Evolutionary conservation across 2,113 vertebrate genomes (phyloP), one percentile per base, ranked within the genome.

Genomic region (Corythoichthys haematopterus): DNA sequence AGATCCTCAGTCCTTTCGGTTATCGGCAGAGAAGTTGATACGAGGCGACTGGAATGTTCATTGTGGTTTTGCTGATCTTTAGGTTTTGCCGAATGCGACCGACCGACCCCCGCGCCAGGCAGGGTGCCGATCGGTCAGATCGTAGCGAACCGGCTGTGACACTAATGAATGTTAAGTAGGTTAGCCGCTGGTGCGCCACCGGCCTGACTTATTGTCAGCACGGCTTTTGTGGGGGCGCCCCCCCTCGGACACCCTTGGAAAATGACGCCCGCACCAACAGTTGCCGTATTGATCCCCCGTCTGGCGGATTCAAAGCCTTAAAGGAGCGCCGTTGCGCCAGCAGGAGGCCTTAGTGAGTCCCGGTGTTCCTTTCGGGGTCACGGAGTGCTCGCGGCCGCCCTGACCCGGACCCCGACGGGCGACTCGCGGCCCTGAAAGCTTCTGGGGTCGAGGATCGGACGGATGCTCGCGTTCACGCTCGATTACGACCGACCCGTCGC

Each of bases 281-380:
- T 90, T 82, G 77, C 93, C 94, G 94, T 95, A 97, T 96, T 95
- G 95, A 92, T 95, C 91, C 90, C 88, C 90, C 92, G 93, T 92
- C 93, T 91, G 89, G 93, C 93, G 96, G 94, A 95, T 97, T 97
- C 5, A 94, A 94, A 93, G 92, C 88, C 92, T 92, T 95, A 95
- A 95, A 85, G 86, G 79, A 85, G 73, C 84, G 86, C 93, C 90
- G 83, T 93, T 89, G 84, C 90, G 87, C 84, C 93, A 91, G 93
- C 89, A 83, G 94, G 94, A 90, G 86, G 85, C 88, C 90, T 77
- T 64, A 46, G 90, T 88, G 88, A 86, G 93, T 93, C 93, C 93
- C 89, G 82, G 89, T 83, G 90, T 88, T 93, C 92, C 85, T 91
- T 96, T 92, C 87, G 91, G 91, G 94, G 96, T 98, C 96, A 97